Conservation (phyloP, 2,113 vertebrate genomes). For the Sus scrofa region T2T-Sscrofa CM000812.6:41212001-41212500, state of each 20-base stretch:
- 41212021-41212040: background rate
- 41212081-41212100: background rate
- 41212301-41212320: constrained; percentile 86
- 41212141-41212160: constrained; percentile 75
- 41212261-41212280: constrained; percentile 83
- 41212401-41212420: constrained; percentile 78
- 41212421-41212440: constrained; percentile 54
- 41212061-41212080: background rate
- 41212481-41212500: constrained; percentile 62
- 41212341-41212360: constrained; percentile 86
- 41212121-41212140: constrained; percentile 53
- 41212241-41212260: constrained; percentile 84
- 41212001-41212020: constrained; percentile 33
- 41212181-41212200: constrained; percentile 70
- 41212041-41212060: background rate
- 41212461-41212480: constrained; percentile 66
- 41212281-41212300: constrained; percentile 88
- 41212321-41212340: constrained; percentile 84
- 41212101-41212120: constrained; percentile 21
- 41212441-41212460: constrained; percentile 70
- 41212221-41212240: constrained; percentile 86
- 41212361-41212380: constrained; percentile 86
- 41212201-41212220: constrained; percentile 76
- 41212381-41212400: constrained; percentile 79
- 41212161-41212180: constrained; percentile 68